Conservation (phyloP, 2,113 vertebrate genomes). For the Perognathus longimembris region DNA sequence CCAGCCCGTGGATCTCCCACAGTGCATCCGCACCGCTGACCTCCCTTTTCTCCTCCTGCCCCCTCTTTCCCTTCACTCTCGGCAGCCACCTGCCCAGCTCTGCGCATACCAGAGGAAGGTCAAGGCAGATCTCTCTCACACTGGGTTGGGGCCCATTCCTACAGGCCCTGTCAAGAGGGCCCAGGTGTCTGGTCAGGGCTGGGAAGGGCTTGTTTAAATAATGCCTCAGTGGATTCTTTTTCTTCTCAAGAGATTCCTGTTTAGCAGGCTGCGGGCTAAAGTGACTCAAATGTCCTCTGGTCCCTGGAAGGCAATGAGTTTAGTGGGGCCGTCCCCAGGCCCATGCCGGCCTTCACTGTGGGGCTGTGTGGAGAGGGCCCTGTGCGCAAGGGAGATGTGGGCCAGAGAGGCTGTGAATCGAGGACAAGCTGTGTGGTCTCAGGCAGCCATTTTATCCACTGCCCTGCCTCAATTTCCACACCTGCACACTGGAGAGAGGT, state of each 20-base stretch:
- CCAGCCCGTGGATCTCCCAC: background rate
- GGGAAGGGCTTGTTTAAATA: conserved; percentile 53
- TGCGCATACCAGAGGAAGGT: background rate
- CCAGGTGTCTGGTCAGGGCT: background rate
- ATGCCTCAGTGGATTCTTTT: background rate
- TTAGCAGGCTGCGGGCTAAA: conserved; percentile 58
- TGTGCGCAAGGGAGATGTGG: background rate
- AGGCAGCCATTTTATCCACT: background rate
- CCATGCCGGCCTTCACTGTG: conserved; percentile 39
- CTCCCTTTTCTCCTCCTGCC: background rate
- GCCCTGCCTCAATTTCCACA: background rate
- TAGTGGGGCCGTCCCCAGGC: background rate
- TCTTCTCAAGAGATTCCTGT: conserved; percentile 69
- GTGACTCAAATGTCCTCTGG: conserved; percentile 73
- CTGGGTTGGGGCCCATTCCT: background rate
- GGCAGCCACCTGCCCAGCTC: background rate
- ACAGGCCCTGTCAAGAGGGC: background rate
- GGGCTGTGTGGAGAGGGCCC: conserved; percentile 7
- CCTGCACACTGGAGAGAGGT: background rate
- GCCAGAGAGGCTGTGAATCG: background rate
- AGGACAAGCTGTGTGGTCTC: background rate
- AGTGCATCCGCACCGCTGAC: too few relatives aligned
- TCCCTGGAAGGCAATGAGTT: conserved; percentile 19
- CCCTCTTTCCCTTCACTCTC: background rate
- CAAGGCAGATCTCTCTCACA: background rate